Evolutionary conservation across 2,113 vertebrate species (phyloP), one percentile per base, ranked within the genome.

Genomic region (Rhinolophus sinicus): DNA sequence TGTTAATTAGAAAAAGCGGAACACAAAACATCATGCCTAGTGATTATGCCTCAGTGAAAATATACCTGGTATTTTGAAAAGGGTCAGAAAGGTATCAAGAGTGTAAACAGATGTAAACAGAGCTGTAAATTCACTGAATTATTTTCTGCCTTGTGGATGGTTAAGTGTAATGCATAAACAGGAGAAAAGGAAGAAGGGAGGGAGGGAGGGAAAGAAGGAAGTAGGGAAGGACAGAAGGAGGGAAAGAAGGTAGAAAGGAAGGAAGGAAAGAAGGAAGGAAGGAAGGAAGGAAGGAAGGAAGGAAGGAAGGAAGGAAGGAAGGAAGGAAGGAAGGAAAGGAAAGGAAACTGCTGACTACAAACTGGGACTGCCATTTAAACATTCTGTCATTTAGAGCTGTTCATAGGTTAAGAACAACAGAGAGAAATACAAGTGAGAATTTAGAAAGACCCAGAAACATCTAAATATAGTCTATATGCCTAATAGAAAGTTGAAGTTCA

Each of bases 1-100:
- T 35, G 11, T 60, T 94, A 88, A 92, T 76, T 96, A 67, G 47
- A 65, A 92, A 88, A 93, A 70, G 11, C 8, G 65, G 50, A 62
- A 87, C 47, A 62, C 30, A 70, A 90, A 96, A 84, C 19, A 73
- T 77, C 35, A 58, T 16, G 40, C 8, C 26, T 24, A 54, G 33
- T 60, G 84, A 92, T 90, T 83, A 40, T 44, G 96, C 52, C 38
- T 85, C 50, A 24, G 13, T 58, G 26, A 90, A 88, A 96, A 76
- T 80, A 47, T 92, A 81, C 70, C 83, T 96, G 88, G 44, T 84
- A 77, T 89, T 94, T 81, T 94, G 90, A 92, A 97, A 95, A 95
- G 73, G 52, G 44, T 80, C 64, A 88, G 73, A 88, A 95, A 88
- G 26, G 26, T 76, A 81, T 80, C 52, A 62, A 69, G 26, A 67